Evolutionary conservation across 2,797 vertebrate species (phyloP), one percentile per base, ranked within the genome.

Genomic region (Prionace glauca): DNA sequence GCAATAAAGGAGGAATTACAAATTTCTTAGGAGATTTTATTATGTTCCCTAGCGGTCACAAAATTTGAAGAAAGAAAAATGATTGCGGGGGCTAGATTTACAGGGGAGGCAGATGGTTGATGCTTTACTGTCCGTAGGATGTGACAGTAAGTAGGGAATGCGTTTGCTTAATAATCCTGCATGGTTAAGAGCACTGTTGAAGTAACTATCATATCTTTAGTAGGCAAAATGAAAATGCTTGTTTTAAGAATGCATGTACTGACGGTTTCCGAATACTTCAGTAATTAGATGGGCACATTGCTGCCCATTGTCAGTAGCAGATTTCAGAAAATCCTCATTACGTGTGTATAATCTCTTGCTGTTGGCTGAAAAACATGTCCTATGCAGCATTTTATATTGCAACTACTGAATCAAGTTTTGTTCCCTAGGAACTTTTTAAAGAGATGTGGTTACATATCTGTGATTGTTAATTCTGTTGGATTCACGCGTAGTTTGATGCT

Each of bases 71-170:
- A n/a, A 94, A 50, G 60, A 3, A 29, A 71, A 24, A 16, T 45
- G 0, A 45, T 69, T 93, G 24, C 26, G 45, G 67, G 22, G 67
- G n/a, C 67, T 45, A 94, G 69, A 26, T 50, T 94, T 94, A 91
- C 86, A 74, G 84, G 60, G 32, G 16, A 90, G 86, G 74, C n/a
- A 95, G 90, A 79, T 95, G 56, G 90, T 92, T 93, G 45, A 7
- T 60, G 67, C 69, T 62, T 93, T 41, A 45, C 16, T 95, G 45
- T 67, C 56, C 60, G 11, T 41, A 94, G 71, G 41, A 11, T 45
- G 24, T 60, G 72, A 74, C 88, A 77, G 50, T 81, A 26, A 50
- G 79, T 69, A 45, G 65, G 79, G 20, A 95, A 95, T 32, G 71
- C 74, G 36, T 62, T 95, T 88, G 86, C 32, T 69, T 69, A 93